Evolutionary conservation across 2,797 vertebrate species (phyloP).

Genomic region (Pangasius sanitwongsei): DNA sequence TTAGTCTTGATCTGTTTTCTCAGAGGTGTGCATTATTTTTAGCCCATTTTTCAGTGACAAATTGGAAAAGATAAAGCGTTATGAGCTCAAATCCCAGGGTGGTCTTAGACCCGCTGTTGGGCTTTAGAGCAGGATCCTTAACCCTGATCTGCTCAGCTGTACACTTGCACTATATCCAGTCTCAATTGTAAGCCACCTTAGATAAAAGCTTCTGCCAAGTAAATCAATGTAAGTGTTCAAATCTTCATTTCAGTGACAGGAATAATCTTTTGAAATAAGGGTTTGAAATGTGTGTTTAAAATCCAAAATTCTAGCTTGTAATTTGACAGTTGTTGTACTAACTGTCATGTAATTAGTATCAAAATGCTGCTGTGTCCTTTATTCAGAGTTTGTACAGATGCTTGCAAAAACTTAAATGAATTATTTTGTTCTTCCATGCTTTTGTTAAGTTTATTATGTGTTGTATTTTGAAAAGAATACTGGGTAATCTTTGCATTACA

Average conservation of each 20-base stretch:
- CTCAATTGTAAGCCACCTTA: not conserved
- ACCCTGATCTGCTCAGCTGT: not conserved
- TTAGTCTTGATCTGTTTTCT: not conserved
- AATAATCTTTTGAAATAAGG: not conserved
- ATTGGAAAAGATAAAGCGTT: not conserved
- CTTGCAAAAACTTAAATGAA: not conserved
- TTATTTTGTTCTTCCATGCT: not conserved
- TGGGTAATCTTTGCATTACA: not conserved
- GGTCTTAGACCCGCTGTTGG: not conserved
- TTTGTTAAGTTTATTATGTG: not conserved
- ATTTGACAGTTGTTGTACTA: not conserved
- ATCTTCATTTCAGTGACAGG: not conserved
- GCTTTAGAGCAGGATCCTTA: not conserved
- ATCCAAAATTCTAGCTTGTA: not conserved
- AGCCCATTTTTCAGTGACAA: not conserved
- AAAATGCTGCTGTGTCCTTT: not conserved
- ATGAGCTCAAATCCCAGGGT: constrained; percentile 4
- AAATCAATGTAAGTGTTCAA: not conserved
- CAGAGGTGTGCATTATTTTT: not conserved
- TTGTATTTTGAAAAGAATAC: not conserved
- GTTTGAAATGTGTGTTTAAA: not conserved
- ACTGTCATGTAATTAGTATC: not conserved
- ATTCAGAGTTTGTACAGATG: constrained; percentile 1
- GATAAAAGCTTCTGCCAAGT: not conserved
- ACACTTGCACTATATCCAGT: not conserved